Evolutionary conservation across 2,888 invertebrate species (phyloP), one percentile per base, ranked within the genome.

Genomic region (Gibbula magus): DNA sequence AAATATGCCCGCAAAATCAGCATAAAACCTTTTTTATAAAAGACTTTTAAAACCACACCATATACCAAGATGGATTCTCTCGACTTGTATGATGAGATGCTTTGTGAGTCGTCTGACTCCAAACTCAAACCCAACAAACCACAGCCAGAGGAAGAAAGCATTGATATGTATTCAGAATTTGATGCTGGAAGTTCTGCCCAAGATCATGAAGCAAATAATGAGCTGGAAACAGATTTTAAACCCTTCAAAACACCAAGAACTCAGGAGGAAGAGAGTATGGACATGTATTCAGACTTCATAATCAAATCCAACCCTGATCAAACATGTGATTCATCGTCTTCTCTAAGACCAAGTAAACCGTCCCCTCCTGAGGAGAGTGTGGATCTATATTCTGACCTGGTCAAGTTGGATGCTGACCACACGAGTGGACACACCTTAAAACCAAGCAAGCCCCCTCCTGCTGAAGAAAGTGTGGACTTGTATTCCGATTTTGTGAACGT

Each of bases 401-500:
- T 25, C 45, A 29, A 67, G 18, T 77, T 53, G n/a, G 80, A 80
- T 18, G 53, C 22, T 25, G 77, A 77, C n/a, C 56, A 52, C 20
- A n/a, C 39, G 16, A 39, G 25, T 52, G 51, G 10, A 16, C 10
- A 52, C 52, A 52, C 52, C 18, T 8, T 73, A 16, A 67, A 54
- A 22, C 51, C 74, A 18, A 54, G 52, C 32, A 67, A 53, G 18
- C 25, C 75, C 76, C 75, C 66, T 29, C 20, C 22, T 0, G 80
- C 80, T 32, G 81, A 81, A 16, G 73, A 79, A n/a, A 75, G 80
- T 51, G 75, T 87, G 54, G 86, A 87, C 78, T 77, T 87, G 7
- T 87, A 87, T 75, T 84, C 84, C 78, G 86, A 87, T 54, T 66
- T 86, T 7, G 78, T 86, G 32, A 81, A 79, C 20, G 82, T 84